Base-by-base conservation (phyloP, 2,888 invertebrate species). In the Leptogaster cylindrica region DNA sequence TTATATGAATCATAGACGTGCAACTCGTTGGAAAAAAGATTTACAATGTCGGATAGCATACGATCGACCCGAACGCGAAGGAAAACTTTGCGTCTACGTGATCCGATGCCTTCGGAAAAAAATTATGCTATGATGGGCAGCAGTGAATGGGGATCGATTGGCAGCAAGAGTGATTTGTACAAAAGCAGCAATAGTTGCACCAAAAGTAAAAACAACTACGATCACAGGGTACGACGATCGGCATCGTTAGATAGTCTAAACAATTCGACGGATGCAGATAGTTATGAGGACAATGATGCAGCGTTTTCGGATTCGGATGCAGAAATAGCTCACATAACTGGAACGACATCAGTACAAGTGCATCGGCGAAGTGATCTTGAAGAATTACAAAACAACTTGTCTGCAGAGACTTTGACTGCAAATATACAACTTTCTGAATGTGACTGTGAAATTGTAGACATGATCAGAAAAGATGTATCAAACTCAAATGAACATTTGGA, bases 211-310 rank as follows among this genome's bases (percentile, higher is more conserved):
- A 28, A 63, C 33, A 46, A 31, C 44, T 50, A 65, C 25, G 20
- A 39, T 67, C 68, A 36, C 55, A 72, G 67, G 61, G 70, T 73
- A 51, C 71, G 73, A 68, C 71, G 75, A 27, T 71, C 87, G 2
- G 85, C 87, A 50, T 88, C 88, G 2, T 78, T 89, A 55, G 89
- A 89, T 76, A 88, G 88, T 71, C 82, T 89, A 27, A 88, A 88
- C 68, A 88, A 88, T 79, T 86, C 88, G 3, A 88, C 88, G 0
- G 88, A 88, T 73, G 85, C 84, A 46, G 87, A 84, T 66, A 85
- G 84, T 66, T 85, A 85, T 23, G 87, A 87, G 74, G 87, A 86
- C 31, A 85, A 85, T 74, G 85, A 84, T 23, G 85, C 25, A 7
- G 85, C 64, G 41, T 73, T 88, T 76, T 85, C 86, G 2, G 87